These are phyloP conservation scores for Neotragus moschatus DNA, from an alignment of 2,113 vertebrate genomes.

Conservation along the genomic window DNA sequence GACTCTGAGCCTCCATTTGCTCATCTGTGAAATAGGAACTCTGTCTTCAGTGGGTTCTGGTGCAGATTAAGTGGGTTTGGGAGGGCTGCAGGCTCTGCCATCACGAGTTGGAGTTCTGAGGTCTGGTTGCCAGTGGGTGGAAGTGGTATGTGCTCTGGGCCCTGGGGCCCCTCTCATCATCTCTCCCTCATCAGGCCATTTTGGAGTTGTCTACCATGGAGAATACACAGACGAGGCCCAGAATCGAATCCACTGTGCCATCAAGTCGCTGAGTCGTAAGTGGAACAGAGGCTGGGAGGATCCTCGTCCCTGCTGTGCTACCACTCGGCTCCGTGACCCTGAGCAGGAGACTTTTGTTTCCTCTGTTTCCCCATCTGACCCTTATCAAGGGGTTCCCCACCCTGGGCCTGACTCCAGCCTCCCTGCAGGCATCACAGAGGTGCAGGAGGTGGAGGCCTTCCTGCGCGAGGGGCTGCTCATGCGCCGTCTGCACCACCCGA, in stretches of 20 bases:
- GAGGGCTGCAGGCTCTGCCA: neutral
- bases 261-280: conserved; percentile 88
- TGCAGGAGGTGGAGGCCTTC: conserved; percentile 97
- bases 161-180: neutral
- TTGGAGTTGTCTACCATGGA: conserved; percentile 95
- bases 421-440: conserved; percentile 86
- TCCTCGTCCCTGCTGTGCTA: neutral
- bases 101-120: neutral
- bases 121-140: neutral
- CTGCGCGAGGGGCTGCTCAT: conserved; percentile 95
- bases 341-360: neutral
- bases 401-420: neutral
- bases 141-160: neutral
- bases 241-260: conserved; percentile 90
- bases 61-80: neutral
- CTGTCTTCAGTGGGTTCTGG: neutral
- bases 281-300: neutral
- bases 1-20: neutral
- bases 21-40: neutral
- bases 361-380: neutral
- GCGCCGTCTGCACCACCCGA: conserved; percentile 93
- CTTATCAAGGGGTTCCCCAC: neutral
- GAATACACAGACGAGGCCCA: conserved; percentile 86
- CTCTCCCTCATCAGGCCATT: conserved; percentile 85
- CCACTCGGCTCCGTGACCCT: neutral